Evolutionary conservation across 2,113 vertebrate species (phyloP), one percentile per base, ranked within the genome.

Genomic region (Plecturocebus donacophilus): DNA sequence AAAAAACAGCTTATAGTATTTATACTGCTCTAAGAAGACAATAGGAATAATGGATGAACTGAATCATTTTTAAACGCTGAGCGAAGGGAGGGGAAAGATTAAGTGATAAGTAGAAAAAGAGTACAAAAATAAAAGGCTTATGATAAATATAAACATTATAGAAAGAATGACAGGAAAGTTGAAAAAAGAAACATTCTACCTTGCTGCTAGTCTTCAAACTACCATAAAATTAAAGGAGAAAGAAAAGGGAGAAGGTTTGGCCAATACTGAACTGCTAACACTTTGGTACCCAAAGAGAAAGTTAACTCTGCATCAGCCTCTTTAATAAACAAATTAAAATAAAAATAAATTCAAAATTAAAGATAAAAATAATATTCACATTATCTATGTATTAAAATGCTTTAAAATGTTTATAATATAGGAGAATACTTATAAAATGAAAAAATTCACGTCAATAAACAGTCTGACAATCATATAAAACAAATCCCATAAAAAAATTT

Each of bases 281-380:
- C 14, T 89, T 87, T 58, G n/a, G 20, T 27, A 80, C 17, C 13
- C 87, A 97, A 96, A 86, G 25, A 92, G 19, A 92, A 81, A 75
- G 42, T 58, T 84, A 91, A 85, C 8, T 58, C 45, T 70, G 10
- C 64, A 92, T 82, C 45, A 83, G 77, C 11, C 47, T 94, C 61
- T 66, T 90, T 87, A 90, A 75, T 54, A 71, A 88, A 96, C 54
- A 94, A 91, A 79, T 42, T 82, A n/a, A 84, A 64, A 81, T 71
- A 45, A 81, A 64, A 94, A 85, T 56, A 19, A 61, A 91, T 40
- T 86, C 17, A 94, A 95, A 92, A 82, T 95, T 9, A 97, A 97
- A 90, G 76, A 90, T 40, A 90, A 96, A 91, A 89, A 87, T 68
- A 87, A 91, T 21, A 79, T 4, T 77, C 0, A 85, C 3, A 84